Evolutionary conservation across 2,113 vertebrate species (phyloP), one percentile per base, ranked within the genome.

Genomic region (Trichechus manatus): DNA sequence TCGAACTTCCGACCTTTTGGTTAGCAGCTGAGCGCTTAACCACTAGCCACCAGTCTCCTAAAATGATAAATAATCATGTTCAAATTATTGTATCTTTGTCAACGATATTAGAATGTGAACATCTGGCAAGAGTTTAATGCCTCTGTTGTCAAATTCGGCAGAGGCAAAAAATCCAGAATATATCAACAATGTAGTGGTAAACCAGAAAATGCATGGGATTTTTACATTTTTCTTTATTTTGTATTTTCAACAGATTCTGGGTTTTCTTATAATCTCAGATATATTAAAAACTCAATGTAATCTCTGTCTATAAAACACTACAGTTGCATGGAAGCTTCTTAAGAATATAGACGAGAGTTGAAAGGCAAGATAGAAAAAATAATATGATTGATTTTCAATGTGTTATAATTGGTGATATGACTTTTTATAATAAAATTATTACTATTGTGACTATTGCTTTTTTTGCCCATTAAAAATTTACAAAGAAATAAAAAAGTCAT

Each of bases 291-390:
- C 10, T 53, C 17, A 19, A 1, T 83, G 2, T 42, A 23, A 2
- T 1, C 3, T 83, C 47, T 64, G 22, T 82, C 13, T 22, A 3
- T 47, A 53, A 13, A 31, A 7, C 8, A 25, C 81, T 17, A 70
- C 2, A 36, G 6, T 7, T 6, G 47, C 14, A 4, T 14, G 2
- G 23, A 44, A 61, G 19, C 4, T 5, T 8, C 1, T 44, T 59
- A 77, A 87, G 31, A 87, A 31, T 56, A 64, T 70, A 19, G 3
- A 83, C 4, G 25, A 50, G 11, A 36, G 33, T 20, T 83, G 36
- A 20, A 25, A 53, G 42, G 3, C 42, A 77, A 77, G 4, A 22
- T 36, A 22, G 2, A 59, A 64, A 15, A 89, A 94, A 39, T 2
- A 29, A 39, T 39, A 39, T 33, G 39, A 47, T 22, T 61, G 3